Percentiles rank a stretch among this genome's conserved stretches.
These are phyloP conservation scores for Lagopus muta DNA, from an alignment of 2,113 vertebrate genomes.

Conservation along the genomic window DNA sequence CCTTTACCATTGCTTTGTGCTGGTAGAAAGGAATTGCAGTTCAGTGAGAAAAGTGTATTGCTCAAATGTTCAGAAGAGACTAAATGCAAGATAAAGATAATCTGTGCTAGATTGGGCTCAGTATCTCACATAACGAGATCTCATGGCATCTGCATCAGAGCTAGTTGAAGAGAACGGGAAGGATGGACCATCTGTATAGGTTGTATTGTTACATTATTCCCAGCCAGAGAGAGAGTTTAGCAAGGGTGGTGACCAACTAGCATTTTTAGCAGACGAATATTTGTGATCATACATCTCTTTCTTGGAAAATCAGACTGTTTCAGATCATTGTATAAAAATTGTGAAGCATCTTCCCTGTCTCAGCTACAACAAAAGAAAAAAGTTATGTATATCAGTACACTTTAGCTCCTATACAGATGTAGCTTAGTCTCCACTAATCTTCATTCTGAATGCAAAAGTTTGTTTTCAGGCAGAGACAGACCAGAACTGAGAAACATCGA, in stretches of 20 bases:
- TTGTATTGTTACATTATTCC: too few relatives aligned
- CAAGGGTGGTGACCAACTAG: not conserved
- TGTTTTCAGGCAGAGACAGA: not conserved
- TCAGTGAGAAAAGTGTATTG: not conserved
- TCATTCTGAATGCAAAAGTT: not conserved
- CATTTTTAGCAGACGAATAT: not conserved
- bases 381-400: not conserved
- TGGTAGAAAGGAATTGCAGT: not conserved
- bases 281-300: not conserved
- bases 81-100: not conserved
- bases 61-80: too few relatives aligned
- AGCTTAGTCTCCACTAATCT: not conserved
- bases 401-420: not conserved
- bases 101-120: not conserved
- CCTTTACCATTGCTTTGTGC: not conserved
- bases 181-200: too few relatives aligned
- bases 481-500: not conserved
- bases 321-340: not conserved
- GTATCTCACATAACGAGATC: not conserved
- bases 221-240: not conserved
- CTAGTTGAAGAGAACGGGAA: not conserved
- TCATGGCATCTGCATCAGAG: not conserved
- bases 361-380: not conserved
- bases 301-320: not conserved
- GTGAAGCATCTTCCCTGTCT: not conserved